phyloP scores from a whole-genome alignment of 2,888 invertebrate species.

The Rhamphomyia laevipes region DNA sequence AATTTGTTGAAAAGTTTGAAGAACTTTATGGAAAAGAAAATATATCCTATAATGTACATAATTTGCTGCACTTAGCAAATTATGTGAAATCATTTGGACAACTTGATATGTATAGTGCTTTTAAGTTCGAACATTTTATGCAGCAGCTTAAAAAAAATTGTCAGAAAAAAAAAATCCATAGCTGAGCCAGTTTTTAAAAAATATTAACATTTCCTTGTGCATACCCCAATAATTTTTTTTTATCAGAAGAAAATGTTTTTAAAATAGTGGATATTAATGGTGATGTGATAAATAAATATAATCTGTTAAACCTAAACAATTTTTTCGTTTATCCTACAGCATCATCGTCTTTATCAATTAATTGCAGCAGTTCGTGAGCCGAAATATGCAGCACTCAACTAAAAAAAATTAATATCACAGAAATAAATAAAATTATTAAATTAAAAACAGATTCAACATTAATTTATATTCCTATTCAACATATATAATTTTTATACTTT shows the following conservation, averaged over 20 bases:
- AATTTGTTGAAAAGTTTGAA: conserved; percentile 9
- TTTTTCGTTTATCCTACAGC: background rate
- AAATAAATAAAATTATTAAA: background rate
- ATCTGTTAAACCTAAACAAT: background rate
- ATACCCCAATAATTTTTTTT: background rate
- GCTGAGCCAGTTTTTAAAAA: background rate
- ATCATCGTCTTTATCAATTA: background rate
- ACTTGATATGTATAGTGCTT: conserved; percentile 2
- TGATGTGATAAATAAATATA: background rate
- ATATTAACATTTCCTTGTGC: background rate
- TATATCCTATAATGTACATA: conserved; percentile 13
- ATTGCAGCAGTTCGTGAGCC: background rate
- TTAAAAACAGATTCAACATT: no score
- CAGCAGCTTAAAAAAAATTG: background rate
- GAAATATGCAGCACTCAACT: background rate
- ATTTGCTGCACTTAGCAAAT: conserved; percentile 5
- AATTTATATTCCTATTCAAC: no score
- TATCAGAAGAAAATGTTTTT: background rate
- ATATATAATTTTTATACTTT: no score
- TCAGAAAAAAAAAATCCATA: background rate
- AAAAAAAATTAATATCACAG: background rate
- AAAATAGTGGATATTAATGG: background rate
- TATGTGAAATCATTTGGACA: conserved; percentile 3
- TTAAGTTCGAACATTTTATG: conserved; percentile 1
- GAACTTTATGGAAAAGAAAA: conserved; percentile 10